Conservation (phyloP, 2,888 invertebrate species). For the Andricus curvator region DNA sequence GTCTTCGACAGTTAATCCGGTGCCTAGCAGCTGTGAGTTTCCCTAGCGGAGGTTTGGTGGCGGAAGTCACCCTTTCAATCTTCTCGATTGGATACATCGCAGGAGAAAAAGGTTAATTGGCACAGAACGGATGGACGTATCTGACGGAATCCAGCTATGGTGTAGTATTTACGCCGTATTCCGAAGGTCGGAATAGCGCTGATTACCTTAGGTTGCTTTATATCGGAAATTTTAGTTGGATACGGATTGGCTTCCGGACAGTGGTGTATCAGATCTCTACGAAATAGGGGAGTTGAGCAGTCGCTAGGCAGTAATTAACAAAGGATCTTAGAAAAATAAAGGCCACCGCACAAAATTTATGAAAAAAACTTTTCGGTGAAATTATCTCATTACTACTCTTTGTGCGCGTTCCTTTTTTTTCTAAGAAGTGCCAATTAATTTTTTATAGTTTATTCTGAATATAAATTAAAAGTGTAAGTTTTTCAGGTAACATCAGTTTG, state of each 20-base stretch:
- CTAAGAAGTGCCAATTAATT: no score
- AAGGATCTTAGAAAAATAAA: no score
- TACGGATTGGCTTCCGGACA: not conserved
- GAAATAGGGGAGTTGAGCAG: not conserved
- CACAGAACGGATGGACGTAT: constrained; percentile 65
- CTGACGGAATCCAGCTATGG: constrained; percentile 63
- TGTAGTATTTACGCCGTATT: not conserved
- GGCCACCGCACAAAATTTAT: no score
- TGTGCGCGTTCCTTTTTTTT: no score
- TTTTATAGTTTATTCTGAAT: no score
- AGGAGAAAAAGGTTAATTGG: constrained; percentile 68
- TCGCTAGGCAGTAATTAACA: no score
- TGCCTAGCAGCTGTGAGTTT: constrained; percentile 62
- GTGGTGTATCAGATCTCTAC: not conserved
- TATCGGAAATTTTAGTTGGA: constrained; percentile 1
- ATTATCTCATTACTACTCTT: no score
- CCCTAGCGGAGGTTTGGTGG: constrained; percentile 54
- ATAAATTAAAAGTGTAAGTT: no score
- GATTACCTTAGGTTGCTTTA: not conserved
- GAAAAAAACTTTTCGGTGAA: no score
- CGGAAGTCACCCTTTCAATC: constrained; percentile 67
- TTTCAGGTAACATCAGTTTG: no score
- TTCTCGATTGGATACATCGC: constrained; percentile 66
- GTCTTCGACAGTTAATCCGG: constrained; percentile 70
- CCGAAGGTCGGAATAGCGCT: not conserved